Percentiles rank a stretch among this genome's conserved stretches.
phyloP scores from a whole-genome alignment of 1,140 invertebrate genomes.

The Melipona quadrifasciata region DNA sequence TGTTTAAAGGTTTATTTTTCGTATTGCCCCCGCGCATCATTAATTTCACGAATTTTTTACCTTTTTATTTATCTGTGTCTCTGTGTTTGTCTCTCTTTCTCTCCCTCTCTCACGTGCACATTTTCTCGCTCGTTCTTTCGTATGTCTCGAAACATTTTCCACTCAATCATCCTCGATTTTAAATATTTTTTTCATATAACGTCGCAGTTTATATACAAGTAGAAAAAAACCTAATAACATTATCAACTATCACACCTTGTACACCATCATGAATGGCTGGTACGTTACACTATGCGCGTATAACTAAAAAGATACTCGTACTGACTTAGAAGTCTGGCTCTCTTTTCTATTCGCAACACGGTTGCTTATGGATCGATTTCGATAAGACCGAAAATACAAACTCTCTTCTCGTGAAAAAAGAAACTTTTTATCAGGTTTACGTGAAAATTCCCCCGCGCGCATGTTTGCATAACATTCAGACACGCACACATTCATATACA shows the following conservation, averaged over 20 bases:
- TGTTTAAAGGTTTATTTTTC: conserved; percentile 70
- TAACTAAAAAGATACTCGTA: conserved; percentile 25
- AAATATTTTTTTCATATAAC: conserved; percentile 65
- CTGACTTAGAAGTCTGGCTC: background rate
- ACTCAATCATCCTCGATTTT: conserved; percentile 32
- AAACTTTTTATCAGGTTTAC: background rate
- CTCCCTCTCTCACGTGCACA: conserved; percentile 51
- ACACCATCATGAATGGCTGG: conserved; percentile 54
- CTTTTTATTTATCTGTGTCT: conserved; percentile 40
- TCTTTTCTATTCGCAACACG: background rate
- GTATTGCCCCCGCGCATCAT: conserved; percentile 54
- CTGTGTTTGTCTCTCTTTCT: conserved; percentile 46
- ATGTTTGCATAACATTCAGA: conserved; percentile 1
- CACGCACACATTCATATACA: conserved; percentile 22
- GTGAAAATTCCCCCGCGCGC: background rate
- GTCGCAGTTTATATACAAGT: conserved; percentile 72
- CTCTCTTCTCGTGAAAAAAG: conserved; percentile 21
- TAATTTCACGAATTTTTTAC: conserved; percentile 22
- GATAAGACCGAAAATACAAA: conserved; percentile 37
- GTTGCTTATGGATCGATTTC: background rate
- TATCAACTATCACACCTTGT: conserved; percentile 53
- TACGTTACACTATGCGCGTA: conserved; percentile 26
- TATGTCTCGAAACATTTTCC: background rate
- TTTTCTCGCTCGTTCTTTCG: background rate
- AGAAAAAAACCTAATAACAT: conserved; percentile 69